phyloP scores from a whole-genome alignment of 2,797 vertebrate genomes.

The Phaenicophaeus curvirostris region DNA sequence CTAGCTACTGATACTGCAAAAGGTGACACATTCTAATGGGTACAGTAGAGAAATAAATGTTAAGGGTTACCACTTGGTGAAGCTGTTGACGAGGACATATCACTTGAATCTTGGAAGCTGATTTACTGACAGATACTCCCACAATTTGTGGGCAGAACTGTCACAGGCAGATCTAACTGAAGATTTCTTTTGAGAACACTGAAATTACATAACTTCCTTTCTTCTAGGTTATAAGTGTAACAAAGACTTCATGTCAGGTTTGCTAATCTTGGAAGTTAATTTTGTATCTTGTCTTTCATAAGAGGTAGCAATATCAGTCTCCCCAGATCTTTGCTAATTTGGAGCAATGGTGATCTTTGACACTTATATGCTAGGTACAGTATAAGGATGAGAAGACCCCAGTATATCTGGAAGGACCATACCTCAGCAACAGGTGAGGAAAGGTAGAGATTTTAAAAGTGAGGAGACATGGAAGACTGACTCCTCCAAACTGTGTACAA shows the following conservation, averaged over 20 bases:
- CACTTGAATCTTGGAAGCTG: neutral
- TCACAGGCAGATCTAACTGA: neutral
- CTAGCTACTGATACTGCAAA: neutral
- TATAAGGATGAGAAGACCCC: neutral
- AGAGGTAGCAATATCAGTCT: neutral
- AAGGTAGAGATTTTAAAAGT: neutral
- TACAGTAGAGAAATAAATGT: neutral
- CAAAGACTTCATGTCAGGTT: neutral
- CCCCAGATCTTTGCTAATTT: neutral
- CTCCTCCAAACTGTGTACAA: neutral
- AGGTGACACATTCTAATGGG: neutral
- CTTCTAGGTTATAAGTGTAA: neutral
- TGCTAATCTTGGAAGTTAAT: neutral
- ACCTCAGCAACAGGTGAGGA: neutral
- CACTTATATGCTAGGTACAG: neutral
- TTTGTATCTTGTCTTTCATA: neutral
- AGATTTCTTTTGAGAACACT: neutral
- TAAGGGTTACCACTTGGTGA: neutral
- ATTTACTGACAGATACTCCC: slow-evolving; percentile 38
- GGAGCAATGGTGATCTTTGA: neutral
- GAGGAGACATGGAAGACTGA: neutral
- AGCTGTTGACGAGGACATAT: neutral
- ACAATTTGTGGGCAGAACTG: neutral
- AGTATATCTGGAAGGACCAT: neutral
- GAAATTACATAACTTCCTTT: neutral